Conservation (phyloP, 2,888 invertebrate species). For the Adelphocoris suturalis region DNA sequence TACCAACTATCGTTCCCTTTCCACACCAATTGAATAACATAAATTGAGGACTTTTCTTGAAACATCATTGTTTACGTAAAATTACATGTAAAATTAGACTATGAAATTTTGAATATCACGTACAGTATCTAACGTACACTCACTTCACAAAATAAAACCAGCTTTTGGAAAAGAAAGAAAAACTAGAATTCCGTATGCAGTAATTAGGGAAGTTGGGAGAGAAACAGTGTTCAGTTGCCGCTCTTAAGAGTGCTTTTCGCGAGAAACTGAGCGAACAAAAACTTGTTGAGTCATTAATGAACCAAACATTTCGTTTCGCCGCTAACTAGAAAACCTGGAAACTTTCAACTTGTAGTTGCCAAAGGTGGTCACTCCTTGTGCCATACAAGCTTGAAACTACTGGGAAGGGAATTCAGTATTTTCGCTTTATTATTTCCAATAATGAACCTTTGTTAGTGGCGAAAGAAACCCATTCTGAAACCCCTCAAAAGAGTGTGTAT, state of each 20-base stretch:
- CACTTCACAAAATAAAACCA: too few relatives aligned
- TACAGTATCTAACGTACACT: too few relatives aligned
- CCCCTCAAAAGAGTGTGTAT: too few relatives aligned
- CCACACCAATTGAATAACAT: too few relatives aligned
- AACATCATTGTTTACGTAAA: too few relatives aligned
- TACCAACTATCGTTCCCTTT: too few relatives aligned
- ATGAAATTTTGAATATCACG: too few relatives aligned
- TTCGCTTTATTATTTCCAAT: too few relatives aligned
- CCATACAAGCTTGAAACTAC: background rate
- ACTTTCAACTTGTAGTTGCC: background rate
- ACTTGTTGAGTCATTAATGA: conserved; percentile 21
- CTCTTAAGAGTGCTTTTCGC: background rate
- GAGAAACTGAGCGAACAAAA: background rate
- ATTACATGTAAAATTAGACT: too few relatives aligned
- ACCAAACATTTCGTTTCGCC: conserved; percentile 29
- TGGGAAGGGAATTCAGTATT: background rate
- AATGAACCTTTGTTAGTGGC: too few relatives aligned
- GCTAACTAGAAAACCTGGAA: conserved; percentile 6
- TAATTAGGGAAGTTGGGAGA: background rate
- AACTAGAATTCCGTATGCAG: background rate
- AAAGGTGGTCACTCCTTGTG: background rate
- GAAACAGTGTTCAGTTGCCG: background rate
- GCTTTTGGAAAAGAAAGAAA: background rate
- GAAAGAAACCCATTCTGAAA: too few relatives aligned
- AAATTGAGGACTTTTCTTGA: too few relatives aligned